phyloP scores from a whole-genome alignment of 2,113 vertebrate species.

The Pluvialis apricaria region DNA sequence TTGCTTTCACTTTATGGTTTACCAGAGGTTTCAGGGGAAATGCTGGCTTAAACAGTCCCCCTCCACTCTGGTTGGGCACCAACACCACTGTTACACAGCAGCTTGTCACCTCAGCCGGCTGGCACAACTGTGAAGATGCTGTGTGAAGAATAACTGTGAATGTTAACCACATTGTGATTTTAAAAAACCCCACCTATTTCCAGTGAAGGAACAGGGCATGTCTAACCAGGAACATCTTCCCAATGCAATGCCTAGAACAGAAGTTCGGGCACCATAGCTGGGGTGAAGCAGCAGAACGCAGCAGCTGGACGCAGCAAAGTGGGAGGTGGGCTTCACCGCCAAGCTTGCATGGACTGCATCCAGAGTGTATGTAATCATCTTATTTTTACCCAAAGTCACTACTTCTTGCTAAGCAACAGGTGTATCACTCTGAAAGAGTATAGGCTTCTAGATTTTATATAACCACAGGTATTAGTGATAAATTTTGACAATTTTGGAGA shows the following conservation, averaged over 20 bases:
- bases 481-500: not conserved
- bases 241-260: fast-evolving
- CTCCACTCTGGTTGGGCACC: fast-evolving
- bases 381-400: not conserved
- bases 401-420: not conserved
- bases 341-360: not conserved
- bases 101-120: not conserved
- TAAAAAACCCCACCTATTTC: fast-evolving
- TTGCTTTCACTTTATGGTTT: not conserved
- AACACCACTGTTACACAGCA: not conserved
- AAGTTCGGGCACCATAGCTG: fast-evolving
- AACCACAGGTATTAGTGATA: not conserved
- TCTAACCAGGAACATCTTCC: not conserved
- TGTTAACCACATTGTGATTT: not conserved
- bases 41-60: fast-evolving
- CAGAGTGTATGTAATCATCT: fast-evolving
- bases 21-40: not conserved
- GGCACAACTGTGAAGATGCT: not conserved
- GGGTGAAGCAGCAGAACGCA: not conserved
- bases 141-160: too few species aligned
- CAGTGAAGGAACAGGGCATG: not conserved
- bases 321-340: not conserved
- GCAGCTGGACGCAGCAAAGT: not conserved
- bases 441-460: not conserved
- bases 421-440: not conserved